These are phyloP conservation scores for Eupithecia pulchellata DNA, from an alignment of 2,888 invertebrate species.

Conservation along the genomic window DNA sequence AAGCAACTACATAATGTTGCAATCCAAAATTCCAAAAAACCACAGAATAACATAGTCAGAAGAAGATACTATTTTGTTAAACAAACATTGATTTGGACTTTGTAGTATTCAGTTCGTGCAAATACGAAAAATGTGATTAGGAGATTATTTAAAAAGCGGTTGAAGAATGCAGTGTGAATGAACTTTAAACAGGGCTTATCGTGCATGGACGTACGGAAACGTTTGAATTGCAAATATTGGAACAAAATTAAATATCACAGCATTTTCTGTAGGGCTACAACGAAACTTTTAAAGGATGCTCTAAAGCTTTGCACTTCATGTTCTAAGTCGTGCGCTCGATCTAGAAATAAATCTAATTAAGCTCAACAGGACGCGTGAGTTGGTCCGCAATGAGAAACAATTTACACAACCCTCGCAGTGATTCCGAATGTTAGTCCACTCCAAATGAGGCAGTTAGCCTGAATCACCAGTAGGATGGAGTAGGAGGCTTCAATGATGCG, in stretches of 20 bases:
- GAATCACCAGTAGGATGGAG: conserved; percentile 65
- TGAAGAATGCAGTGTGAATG: conserved; percentile 60
- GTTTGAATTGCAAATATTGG: conserved; percentile 56
- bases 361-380: conserved; percentile 28
- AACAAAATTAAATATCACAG: conserved; percentile 22
- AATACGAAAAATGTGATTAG: conserved; percentile 51
- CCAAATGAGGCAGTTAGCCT: conserved; percentile 64
- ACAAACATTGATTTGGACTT: conserved; percentile 29
- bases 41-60: not conserved
- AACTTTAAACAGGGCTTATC: conserved; percentile 67
- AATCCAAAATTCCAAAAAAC: not conserved
- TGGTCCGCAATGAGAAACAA: conserved; percentile 50
- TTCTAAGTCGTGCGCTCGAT: not conserved
- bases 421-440: conserved; percentile 46
- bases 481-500: conserved; percentile 72
- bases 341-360: conserved; percentile 47
- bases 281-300: conserved; percentile 24
- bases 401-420: conserved; percentile 56
- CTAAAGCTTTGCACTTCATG: conserved; percentile 8
- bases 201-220: conserved; percentile 61
- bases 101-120: conserved; percentile 19
- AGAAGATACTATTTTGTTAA: conserved; percentile 9
- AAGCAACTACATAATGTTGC: not conserved
- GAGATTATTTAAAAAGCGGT: conserved; percentile 40
- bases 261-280: conserved; percentile 13